Evolutionary conservation across 1,140 invertebrate genomes (phyloP), one percentile per base, ranked within the genome.

Genomic region (Pseudomyrmex flavicornis): DNA sequence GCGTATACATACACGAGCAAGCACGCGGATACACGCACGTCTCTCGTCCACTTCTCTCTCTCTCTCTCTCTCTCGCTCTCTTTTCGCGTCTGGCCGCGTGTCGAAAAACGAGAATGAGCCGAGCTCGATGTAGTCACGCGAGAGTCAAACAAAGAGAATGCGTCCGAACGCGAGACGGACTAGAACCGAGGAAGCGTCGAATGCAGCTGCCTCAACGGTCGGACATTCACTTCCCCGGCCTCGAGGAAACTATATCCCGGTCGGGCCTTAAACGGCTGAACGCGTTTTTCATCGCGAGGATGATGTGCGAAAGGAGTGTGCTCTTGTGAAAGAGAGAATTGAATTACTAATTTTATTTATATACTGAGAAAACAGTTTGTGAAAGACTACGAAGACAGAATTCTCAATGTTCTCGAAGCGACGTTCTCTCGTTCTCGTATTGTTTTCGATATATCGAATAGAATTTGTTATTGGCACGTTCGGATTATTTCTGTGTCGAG

Each of bases 181-280:
- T 69, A 87, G 58, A 63, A 73, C 22, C 66, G 69, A 87, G 87
- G 62, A 77, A 86, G 76, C 76, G 62, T 56, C 48, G 80, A 68
- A 62, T 56, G 86, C 91, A 91, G 89, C 90, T 91, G 90, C 85
- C 82, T 63, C 77, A 82, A 86, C 88, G 88, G 83, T 79, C 75
- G 65, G 69, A 15, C 56, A 59, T 61, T 68, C 75, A 54, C 66
- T 68, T 72, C 68, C 44, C 48, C 48, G 70, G 48, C 69, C 69
- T 63, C 13, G 59, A 44, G 35, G 20, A 74, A 35, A 35, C 35
- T 82, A 46, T 22, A 75, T 48, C 2, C 2, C 26, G 26, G 26
- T 26, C 48, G 68, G 48, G 13, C 0, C 35, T 35, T 35, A 35
- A 35, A 35, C 69, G 52, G 52, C 54, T 56, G 58, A 10, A 26